Evolutionary conservation across 2,113 vertebrate genomes (phyloP), one percentile per base, ranked within the genome.

Genomic region (Synchiropus splendidus): DNA sequence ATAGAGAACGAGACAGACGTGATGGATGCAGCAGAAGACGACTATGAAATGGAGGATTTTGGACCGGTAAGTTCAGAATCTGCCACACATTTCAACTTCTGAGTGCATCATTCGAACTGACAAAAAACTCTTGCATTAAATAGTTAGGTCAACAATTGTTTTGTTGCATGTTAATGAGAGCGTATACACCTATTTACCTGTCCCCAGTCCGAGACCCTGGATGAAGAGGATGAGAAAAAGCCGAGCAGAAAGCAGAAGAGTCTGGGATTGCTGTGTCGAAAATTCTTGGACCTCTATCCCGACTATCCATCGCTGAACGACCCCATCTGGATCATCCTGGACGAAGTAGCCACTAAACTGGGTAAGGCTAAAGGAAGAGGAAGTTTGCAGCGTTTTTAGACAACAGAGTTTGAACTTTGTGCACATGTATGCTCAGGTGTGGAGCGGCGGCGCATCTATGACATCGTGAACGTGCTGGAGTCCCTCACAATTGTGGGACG

Each of bases 241-340:
- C 90, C 90, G 2, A 96, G 90, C 85, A 88, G 93, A 74, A 97
- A 97, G 64, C 89, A 94, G 81, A 96, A 95, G 78, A 97, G 93
- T 64, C 83, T 97, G 77, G 92, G 92, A 45, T 81, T 97, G 32
- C 78, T 97, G 39, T 96, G 93, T 74, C 90, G 90, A 61, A 96
- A 93, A 77, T 97, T 97, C 79, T 83, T 97, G 54, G 90, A 90
- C 54, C 90, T 91, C 41, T 97, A 95, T 60, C 92, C 93, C 2
- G 90, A 89, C 61, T 87, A 92, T 32, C 92, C 92, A 0, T 46
- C 88, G 10, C 82, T 83, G 18, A 83, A 89, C 33, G 85, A 83
- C 66, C 85, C 86, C 71, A 89, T 89, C 43, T 88, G 85, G 48
- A 96, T 97, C 77, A 94, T 92, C 46, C 81, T 97, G 72, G 93